Evolutionary conservation across 2,888 invertebrate genomes (phyloP), one percentile per base, ranked within the genome.

Genomic region (Thecocarcelia acutangulata): DNA sequence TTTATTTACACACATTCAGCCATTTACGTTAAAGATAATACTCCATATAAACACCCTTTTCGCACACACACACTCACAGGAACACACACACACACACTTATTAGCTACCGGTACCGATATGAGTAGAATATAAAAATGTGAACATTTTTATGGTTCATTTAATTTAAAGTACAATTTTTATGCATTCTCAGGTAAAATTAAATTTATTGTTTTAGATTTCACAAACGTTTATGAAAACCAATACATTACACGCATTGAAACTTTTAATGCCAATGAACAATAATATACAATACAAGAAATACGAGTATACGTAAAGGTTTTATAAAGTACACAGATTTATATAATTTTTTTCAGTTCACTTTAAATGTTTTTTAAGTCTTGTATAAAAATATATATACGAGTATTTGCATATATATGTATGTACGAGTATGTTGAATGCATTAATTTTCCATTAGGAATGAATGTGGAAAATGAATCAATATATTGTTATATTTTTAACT

Each of bases 141-240:
- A 64, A 70, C 19, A 70, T 78, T 69, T 69, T 78, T 78, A 78
- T 82, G 81, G 77, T 82, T 82, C 81, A 82, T 82, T 82, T 78
- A 74, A 82, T 48, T 59, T 69, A 54, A 82, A 82, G 73, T 77
- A 52, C 77, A 77, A 80, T 81, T 81, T 77, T 74, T 77, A 81
- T 81, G 73, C 69, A 74, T 74, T 82, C 77, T 78, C 81, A 81
- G 69, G 44, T 77, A 33, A 69, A 70, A 82, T 78, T 78, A 74
- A 70, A 82, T 82, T 78, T 82, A 82, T 78, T 78, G 74, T 69
- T 78, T 74, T 77, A 72, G 64, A 70, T 58, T 58, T 72, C 50
- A 44, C 58, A 50, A 59, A 46, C 15, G 63, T 48, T 58, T 64
- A 3, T 70, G n/a, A 11, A 40, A 19, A 13, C 13, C 19, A 37